These are phyloP conservation scores for Sebastiscus tertius DNA, from an alignment of 2,797 vertebrate species.

Conservation along the genomic window DNA sequence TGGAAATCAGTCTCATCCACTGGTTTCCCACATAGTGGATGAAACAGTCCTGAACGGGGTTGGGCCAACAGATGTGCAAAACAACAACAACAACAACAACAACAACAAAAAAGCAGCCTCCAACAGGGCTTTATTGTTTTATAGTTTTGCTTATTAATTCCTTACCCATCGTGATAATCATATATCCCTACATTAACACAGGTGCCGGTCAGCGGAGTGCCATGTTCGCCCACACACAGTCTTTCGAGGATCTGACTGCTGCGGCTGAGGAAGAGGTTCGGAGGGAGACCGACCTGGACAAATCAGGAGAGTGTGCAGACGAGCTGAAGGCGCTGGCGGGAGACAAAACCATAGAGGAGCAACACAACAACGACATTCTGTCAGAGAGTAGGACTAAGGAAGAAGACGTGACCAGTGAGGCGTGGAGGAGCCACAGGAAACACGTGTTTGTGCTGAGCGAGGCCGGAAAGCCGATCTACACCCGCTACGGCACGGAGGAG, in stretches of 20 bases:
- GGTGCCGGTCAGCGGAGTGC: slow-evolving; percentile 92
- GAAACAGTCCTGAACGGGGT: neutral
- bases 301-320: slow-evolving; percentile 73
- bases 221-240: slow-evolving; percentile 93
- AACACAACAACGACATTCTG: slow-evolving; percentile 74
- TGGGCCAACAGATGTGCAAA: neutral
- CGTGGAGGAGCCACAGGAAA: slow-evolving; percentile 93
- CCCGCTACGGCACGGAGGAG: slow-evolving; percentile 95
- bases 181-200: slow-evolving; percentile 50
- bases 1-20: neutral
- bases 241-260: slow-evolving; percentile 92
- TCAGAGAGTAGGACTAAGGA: slow-evolving; percentile 82
- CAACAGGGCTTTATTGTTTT: neutral
- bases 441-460: slow-evolving; percentile 97
- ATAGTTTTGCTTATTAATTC: neutral
- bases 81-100: neutral
- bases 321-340: slow-evolving; percentile 68
- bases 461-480: slow-evolving; percentile 97
- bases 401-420: slow-evolving; percentile 88
- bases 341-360: slow-evolving; percentile 54
- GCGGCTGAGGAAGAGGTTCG: slow-evolving; percentile 74
- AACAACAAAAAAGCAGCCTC: neutral
- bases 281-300: slow-evolving; percentile 41
- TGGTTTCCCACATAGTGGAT: neutral
- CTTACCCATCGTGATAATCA: neutral